phyloP scores from a whole-genome alignment of 1,140 invertebrate genomes.

The Popillia japonica region DNA sequence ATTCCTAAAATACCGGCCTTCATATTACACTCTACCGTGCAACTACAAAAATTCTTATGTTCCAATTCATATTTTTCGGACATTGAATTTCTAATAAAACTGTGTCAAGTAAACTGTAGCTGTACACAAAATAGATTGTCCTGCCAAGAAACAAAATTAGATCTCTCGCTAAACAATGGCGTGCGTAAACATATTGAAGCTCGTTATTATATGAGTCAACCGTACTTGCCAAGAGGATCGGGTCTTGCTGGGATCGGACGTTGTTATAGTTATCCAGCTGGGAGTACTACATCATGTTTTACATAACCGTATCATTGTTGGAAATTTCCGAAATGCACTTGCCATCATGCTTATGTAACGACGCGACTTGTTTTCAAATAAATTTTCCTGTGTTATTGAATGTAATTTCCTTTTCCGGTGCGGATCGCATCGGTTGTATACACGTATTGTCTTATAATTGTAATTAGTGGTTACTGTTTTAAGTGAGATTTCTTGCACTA shows the following conservation, averaged over 20 bases:
- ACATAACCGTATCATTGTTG: background rate
- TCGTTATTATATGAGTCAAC: background rate
- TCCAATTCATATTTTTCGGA: background rate
- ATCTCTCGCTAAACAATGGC: background rate
- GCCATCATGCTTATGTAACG: background rate
- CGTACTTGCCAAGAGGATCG: background rate
- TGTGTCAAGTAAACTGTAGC: background rate
- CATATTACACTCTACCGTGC: too few relatives aligned
- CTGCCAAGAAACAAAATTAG: conserved; percentile 10
- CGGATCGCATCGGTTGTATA: background rate
- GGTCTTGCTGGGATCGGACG: background rate
- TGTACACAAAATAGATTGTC: background rate
- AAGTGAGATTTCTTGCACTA: background rate
- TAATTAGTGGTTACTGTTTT: background rate
- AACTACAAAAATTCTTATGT: too few relatives aligned
- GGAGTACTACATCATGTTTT: background rate
- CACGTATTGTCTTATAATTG: conserved; percentile 8
- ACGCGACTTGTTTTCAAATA: background rate
- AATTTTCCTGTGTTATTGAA: background rate
- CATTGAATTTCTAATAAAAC: background rate
- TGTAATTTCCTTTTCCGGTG: conserved; percentile 2
- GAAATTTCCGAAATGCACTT: background rate
- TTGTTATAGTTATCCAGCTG: background rate
- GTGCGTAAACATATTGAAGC: background rate
- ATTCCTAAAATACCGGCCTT: too few relatives aligned